phyloP scores from a whole-genome alignment of 2,888 invertebrate genomes.

The Vannuccia rotundouncinata region DNA sequence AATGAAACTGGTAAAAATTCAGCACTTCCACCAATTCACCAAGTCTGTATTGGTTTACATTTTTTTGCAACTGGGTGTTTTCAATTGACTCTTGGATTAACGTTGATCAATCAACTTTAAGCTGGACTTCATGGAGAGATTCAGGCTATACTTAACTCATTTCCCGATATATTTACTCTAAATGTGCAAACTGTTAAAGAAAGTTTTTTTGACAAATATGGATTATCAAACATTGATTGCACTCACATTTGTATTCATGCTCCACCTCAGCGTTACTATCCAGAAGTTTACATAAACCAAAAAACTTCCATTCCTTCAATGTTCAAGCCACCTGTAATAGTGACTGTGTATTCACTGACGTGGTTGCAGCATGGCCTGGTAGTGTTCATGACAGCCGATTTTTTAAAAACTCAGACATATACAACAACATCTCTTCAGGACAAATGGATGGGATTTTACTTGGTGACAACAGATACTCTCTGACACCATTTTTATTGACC shows the following conservation, averaged over 20 bases:
- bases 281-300: background rate
- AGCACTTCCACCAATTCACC: background rate
- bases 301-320: constrained; percentile 20
- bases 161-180: background rate
- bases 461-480: background rate
- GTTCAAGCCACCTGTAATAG: background rate
- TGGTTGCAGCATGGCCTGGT: constrained; percentile 16
- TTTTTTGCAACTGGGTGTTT: constrained; percentile 2
- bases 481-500: background rate
- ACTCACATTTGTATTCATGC: background rate
- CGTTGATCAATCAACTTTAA: constrained; percentile 9
- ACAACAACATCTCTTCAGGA: background rate
- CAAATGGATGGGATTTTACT: constrained; percentile 1
- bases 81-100: constrained; percentile 23
- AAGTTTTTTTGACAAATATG: background rate
- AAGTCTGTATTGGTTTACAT: constrained; percentile 7
- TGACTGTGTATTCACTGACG: constrained; percentile 25
- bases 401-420: background rate
- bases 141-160: background rate
- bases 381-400: constrained; percentile 22
- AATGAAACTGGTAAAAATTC: background rate
- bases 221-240: constrained; percentile 17
- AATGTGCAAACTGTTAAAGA: background rate
- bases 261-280: background rate
- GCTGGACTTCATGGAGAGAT: background rate